Percentiles rank a stretch among this genome's conserved stretches.
phyloP scores from a whole-genome alignment of 2,888 invertebrate genomes.

The Mycogona germanica region DNA sequence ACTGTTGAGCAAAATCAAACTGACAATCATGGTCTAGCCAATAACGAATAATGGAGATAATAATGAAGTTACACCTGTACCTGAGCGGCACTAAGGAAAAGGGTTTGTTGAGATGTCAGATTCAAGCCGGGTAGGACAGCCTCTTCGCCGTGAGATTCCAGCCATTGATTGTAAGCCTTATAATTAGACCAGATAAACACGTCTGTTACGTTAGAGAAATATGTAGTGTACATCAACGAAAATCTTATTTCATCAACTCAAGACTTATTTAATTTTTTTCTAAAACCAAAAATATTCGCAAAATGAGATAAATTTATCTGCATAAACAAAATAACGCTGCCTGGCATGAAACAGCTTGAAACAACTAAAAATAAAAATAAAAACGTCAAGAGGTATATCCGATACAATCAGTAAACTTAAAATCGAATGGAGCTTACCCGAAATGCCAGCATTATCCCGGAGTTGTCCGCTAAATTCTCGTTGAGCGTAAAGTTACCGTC shows the following conservation, averaged over 20 bases:
- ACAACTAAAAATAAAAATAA: too few species aligned
- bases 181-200: not conserved
- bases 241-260: too few species aligned
- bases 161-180: conserved; percentile 29
- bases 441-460: conserved; percentile 38
- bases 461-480: conserved; percentile 43
- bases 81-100: conserved; percentile 42
- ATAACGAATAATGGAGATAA: not conserved
- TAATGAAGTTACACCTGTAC: conserved; percentile 28
- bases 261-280: too few species aligned
- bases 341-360: too few species aligned
- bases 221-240: not conserved
- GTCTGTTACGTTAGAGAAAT: not conserved
- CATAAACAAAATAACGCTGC: too few species aligned
- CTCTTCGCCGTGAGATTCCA: conserved; percentile 20
- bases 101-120: conserved; percentile 38
- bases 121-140: conserved; percentile 38
- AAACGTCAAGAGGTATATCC: not conserved
- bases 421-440: conserved; percentile 27
- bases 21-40: not conserved
- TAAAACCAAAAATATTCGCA: too few species aligned
- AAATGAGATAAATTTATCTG: too few species aligned
- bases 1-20: not conserved
- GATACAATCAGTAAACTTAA: too few species aligned
- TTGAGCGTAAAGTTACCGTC: conserved; percentile 42